Conservation (phyloP, 2,888 invertebrate genomes). For the Rhorus exstirpatorius region DNA sequence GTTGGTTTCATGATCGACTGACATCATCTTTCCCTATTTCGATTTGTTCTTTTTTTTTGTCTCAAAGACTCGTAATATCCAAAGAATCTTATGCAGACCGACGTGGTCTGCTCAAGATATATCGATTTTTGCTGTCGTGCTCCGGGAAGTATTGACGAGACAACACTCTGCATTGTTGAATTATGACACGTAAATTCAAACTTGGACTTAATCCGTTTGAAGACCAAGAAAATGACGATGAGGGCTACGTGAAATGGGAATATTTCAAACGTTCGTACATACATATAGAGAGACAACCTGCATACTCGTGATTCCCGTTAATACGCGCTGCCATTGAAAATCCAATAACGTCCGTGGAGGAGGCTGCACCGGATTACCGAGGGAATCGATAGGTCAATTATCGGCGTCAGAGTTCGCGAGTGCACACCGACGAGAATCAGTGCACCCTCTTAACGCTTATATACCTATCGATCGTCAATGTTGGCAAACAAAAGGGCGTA, state of each 20-base stretch:
- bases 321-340: conserved; percentile 50
- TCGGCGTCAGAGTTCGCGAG: neutral
- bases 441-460: neutral
- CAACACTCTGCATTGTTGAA: neutral
- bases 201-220: neutral
- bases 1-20: too few relatives aligned
- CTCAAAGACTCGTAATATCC: too few relatives aligned
- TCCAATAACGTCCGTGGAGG: conserved; percentile 43
- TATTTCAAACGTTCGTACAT: neutral
- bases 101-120: too few relatives aligned
- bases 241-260: neutral
- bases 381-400: conserved; percentile 63
- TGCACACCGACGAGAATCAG: conserved; percentile 14
- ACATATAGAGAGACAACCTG: neutral
- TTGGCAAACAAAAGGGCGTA: neutral
- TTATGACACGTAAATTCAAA: neutral
- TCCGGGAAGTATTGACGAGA: too few relatives aligned
- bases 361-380: conserved; percentile 44
- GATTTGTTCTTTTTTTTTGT: too few relatives aligned
- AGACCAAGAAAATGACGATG: neutral
- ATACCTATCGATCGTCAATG: neutral
- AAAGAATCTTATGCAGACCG: too few relatives aligned
- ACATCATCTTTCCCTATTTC: too few relatives aligned
- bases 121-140: too few relatives aligned
- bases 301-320: neutral